These are phyloP conservation scores for Phaonia tiefii DNA, from an alignment of 2,888 invertebrate genomes.

Conservation along the genomic window DNA sequence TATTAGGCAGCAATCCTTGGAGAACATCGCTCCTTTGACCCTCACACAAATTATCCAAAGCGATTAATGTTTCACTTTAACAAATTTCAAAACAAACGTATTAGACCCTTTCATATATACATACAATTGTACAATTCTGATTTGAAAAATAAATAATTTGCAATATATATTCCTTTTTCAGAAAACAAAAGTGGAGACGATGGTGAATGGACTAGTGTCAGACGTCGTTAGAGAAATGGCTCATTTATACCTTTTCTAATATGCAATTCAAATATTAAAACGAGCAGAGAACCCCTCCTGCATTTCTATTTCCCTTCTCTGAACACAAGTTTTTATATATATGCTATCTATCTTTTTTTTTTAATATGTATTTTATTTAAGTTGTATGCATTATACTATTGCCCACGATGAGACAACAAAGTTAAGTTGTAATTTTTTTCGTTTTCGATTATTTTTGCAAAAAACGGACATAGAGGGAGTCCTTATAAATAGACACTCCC, in stretches of 20 bases:
- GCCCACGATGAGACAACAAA: constrained; percentile 11
- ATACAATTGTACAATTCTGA: too few species aligned
- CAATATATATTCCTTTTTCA: constrained; percentile 73
- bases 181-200: constrained; percentile 82
- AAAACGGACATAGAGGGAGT: too few species aligned
- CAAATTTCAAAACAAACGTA: too few species aligned
- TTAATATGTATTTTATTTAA: constrained; percentile 54
- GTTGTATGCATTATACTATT: constrained; percentile 49
- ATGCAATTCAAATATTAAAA: constrained; percentile 46
- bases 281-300: constrained; percentile 44
- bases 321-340: constrained; percentile 56
- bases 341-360: constrained; percentile 39
- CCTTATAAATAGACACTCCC: too few species aligned
- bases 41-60: too few species aligned
- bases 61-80: too few species aligned
- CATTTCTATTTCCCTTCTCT: constrained; percentile 54
- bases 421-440: constrained; percentile 18
- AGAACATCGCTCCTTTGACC: too few species aligned
- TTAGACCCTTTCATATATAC: too few species aligned
- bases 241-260: constrained; percentile 5
- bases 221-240: constrained; percentile 79
- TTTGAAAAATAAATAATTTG: too few species aligned
- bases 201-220: constrained; percentile 84
- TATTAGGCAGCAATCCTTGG: too few species aligned
- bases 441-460: too few species aligned